A percentile compares a stretch with the other conserved stretches of the same genome.
phyloP scores from a whole-genome alignment of 2,113 vertebrate genomes.

The Acanthochromis polyacanthus region DNA sequence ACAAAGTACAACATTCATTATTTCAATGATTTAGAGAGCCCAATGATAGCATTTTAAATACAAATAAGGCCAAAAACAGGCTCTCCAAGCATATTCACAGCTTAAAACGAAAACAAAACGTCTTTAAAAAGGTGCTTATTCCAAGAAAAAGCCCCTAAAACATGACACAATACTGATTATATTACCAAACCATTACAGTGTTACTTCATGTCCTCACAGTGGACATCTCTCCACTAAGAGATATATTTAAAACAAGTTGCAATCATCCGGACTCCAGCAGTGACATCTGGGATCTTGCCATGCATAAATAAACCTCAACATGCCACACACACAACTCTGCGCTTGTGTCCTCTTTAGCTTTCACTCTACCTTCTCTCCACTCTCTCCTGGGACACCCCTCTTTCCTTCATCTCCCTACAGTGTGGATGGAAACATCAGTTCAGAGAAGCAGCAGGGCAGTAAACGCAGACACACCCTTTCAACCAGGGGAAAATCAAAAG shows the following conservation, averaged over 20 bases:
- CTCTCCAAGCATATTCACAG: neutral
- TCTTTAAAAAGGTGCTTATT: no score
- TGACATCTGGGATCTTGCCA: neutral
- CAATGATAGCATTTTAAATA: no score
- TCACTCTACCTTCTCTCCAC: slow-evolving; percentile 65
- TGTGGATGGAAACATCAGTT: slow-evolving; percentile 48
- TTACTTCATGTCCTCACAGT: neutral
- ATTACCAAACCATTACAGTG: neutral
- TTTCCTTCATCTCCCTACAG: slow-evolving; percentile 72
- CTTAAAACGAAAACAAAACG: neutral
- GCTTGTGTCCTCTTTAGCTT: no score
- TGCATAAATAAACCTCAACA: slow-evolving; percentile 31
- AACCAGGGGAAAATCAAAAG: slow-evolving; percentile 32
- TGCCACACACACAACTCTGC: slow-evolving; percentile 32
- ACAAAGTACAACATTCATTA: no score
- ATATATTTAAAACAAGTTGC: slow-evolving; percentile 1
- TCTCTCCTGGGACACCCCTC: slow-evolving; percentile 59
- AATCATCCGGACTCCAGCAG: slow-evolving; percentile 3
- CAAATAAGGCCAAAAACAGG: no score
- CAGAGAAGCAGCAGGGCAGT: slow-evolving; percentile 14
- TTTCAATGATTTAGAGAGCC: no score
- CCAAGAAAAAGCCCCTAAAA: neutral
- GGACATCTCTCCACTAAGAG: no score
- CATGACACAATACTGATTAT: neutral
- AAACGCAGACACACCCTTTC: slow-evolving; percentile 37